A percentile compares a stretch with the other conserved stretches of the same genome.
phyloP scores from a whole-genome alignment of 2,797 vertebrate species.

The Etheostoma nigrum region DNA sequence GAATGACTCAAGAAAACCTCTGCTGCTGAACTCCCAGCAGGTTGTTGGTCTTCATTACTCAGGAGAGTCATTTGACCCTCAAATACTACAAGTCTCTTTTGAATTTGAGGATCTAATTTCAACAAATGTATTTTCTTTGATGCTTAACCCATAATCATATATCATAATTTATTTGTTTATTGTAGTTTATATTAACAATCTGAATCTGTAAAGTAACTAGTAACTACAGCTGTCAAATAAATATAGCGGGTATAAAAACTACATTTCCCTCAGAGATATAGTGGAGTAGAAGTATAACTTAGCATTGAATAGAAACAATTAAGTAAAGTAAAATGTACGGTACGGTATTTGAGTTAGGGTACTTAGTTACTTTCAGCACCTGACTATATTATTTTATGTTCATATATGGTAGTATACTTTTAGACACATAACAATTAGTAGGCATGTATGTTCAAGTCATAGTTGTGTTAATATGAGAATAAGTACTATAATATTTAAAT shows the following conservation, averaged over 20 bases:
- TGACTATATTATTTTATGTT: not conserved
- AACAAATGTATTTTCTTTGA: not conserved
- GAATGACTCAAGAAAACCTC: not conserved
- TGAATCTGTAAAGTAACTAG: not conserved
- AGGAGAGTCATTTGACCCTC: not conserved
- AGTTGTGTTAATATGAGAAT: not conserved
- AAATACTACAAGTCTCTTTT: not conserved
- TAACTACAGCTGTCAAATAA: not conserved
- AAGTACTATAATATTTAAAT: slow-evolving; percentile 1
- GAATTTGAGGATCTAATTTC: not conserved
- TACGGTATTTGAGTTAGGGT: not conserved
- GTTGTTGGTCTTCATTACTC: too few relatives aligned
- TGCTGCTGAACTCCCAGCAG: not conserved
- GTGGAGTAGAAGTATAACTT: not conserved
- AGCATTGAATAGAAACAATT: not conserved
- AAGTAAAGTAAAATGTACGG: not conserved
- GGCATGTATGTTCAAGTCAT: not conserved
- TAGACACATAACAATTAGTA: not conserved
- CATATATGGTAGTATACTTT: not conserved
- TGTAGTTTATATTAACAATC: not conserved
- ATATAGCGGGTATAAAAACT: not conserved
- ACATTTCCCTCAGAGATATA: not conserved
- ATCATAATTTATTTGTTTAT: not conserved
- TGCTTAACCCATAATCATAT: too few relatives aligned
- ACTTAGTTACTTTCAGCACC: not conserved